A percentile compares a stretch with the other conserved stretches of the same genome.
These are phyloP conservation scores for Dryobotodes eremita DNA, from an alignment of 2,888 invertebrate genomes.

Conservation along the genomic window DNA sequence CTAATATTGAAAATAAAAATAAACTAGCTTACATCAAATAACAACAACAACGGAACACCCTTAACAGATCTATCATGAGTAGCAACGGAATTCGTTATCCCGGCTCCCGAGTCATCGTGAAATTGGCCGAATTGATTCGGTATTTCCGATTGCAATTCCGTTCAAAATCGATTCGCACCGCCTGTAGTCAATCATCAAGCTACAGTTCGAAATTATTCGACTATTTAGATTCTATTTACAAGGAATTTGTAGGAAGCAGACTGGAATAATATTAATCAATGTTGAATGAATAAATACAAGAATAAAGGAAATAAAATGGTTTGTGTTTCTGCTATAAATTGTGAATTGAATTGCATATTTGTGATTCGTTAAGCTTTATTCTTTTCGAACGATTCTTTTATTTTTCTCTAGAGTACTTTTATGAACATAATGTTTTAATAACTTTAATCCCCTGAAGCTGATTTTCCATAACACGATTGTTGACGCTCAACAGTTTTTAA, in stretches of 20 bases:
- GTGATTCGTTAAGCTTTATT: conserved; percentile 32
- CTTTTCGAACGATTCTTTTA: conserved; percentile 22
- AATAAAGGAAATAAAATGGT: conserved; percentile 26
- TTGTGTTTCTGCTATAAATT: conserved; percentile 26
- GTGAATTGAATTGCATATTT: conserved; percentile 29
- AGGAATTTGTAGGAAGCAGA: conserved; percentile 38
- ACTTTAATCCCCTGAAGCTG: not conserved
- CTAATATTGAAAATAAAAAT: conserved; percentile 14
- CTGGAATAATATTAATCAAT: conserved; percentile 40
- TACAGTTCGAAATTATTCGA: conserved; percentile 64
- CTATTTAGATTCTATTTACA: conserved; percentile 56
- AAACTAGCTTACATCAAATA: conserved; percentile 36
- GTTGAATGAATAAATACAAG: conserved; percentile 21
- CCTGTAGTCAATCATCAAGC: conserved; percentile 66
- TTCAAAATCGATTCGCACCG: conserved; percentile 75
- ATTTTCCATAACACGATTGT: not conserved
- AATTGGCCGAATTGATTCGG: conserved; percentile 83
- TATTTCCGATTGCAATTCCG: conserved; percentile 84
- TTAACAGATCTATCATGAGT: conserved; percentile 62
- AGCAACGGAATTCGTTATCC: conserved; percentile 77
- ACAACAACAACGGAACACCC: conserved; percentile 53
- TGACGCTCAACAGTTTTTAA: not conserved
- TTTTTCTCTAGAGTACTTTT: not conserved
- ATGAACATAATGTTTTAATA: not conserved
- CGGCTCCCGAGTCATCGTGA: conserved; percentile 76